Evolutionary conservation across 1,140 invertebrate species (phyloP).

Genomic region (Brachionus plicatilis): DNA sequence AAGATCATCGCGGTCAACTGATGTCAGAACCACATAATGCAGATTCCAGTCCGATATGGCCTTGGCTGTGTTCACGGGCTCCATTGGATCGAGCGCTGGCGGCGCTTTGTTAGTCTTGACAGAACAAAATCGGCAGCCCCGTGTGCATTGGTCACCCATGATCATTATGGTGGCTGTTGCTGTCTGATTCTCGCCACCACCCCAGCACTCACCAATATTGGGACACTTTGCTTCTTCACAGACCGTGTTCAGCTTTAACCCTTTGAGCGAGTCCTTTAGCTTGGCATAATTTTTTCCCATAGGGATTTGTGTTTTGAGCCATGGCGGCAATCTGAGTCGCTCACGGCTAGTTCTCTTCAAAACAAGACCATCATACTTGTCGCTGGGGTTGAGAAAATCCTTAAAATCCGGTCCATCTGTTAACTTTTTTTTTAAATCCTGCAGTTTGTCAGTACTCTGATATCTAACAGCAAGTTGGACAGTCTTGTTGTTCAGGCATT

Average conservation of each 20-base stretch:
- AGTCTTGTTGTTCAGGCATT: neutral
- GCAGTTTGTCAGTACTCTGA: neutral
- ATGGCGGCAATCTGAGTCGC: conserved; percentile 80
- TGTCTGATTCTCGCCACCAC: conserved; percentile 61
- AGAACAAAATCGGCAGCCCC: conserved; percentile 88
- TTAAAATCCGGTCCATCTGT: conserved; percentile 17
- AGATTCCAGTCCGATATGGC: conserved; percentile 83
- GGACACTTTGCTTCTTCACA: conserved; percentile 98
- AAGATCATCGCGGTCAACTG: conserved; percentile 93
- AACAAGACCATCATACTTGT: neutral
- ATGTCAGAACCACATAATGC: conserved; percentile 94
- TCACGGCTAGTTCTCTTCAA: conserved; percentile 10
- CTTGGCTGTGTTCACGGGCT: conserved; percentile 84
- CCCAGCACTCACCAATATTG: conserved; percentile 99
- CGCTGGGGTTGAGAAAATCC: neutral
- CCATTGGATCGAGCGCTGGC: conserved; percentile 78
- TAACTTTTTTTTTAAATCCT: conserved; percentile 13
- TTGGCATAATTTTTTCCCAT: conserved; percentile 75
- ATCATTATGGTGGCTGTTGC: conserved; percentile 65
- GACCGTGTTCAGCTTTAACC: conserved; percentile 87
- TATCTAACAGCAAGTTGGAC: neutral
- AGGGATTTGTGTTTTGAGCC: conserved; percentile 92
- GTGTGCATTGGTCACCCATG: conserved; percentile 58
- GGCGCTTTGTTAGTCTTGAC: conserved; percentile 91
- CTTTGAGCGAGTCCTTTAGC: conserved; percentile 78